Percentiles rank a stretch among this genome's conserved stretches.
Evolutionary conservation across 1,140 invertebrate genomes (phyloP).

Genomic region (Hypothenemus hampei): DNA sequence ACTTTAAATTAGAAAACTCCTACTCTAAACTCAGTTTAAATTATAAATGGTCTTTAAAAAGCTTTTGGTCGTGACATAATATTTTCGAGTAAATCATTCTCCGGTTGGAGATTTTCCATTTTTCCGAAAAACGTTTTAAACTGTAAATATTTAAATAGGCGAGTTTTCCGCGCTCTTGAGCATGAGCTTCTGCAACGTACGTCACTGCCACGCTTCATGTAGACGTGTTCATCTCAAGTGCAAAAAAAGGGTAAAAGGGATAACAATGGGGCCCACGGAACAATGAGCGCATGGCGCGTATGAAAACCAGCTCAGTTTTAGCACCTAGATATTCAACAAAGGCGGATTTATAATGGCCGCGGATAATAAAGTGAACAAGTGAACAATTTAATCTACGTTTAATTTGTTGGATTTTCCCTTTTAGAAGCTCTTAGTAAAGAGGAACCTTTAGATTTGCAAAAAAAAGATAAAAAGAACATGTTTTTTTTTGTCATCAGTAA

Average conservation of each 20-base stretch:
- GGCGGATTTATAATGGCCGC: conserved; percentile 16
- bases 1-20: too few species aligned
- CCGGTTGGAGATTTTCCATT: too few species aligned
- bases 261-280: conserved; percentile 13
- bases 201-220: conserved; percentile 19
- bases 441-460: too few species aligned
- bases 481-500: too few species aligned
- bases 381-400: conserved; percentile 21
- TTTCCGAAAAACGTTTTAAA: conserved; percentile 1
- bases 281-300: conserved; percentile 20
- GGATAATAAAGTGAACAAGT: conserved; percentile 24
- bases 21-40: too few species aligned
- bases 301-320: conserved; percentile 23
- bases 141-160: conserved; percentile 11
- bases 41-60: too few species aligned
- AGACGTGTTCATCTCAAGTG: conserved; percentile 25
- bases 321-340: conserved; percentile 23
- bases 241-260: conserved; percentile 25
- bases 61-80: too few species aligned
- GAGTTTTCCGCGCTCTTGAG: conserved; percentile 8
- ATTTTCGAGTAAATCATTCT: too few species aligned
- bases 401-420: background rate
- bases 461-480: too few species aligned
- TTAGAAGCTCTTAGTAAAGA: too few species aligned
- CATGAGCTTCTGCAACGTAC: conserved; percentile 3